These are phyloP conservation scores for Taxidea taxus DNA, from an alignment of 2,113 vertebrate genomes.

Conservation along the genomic window DNA sequence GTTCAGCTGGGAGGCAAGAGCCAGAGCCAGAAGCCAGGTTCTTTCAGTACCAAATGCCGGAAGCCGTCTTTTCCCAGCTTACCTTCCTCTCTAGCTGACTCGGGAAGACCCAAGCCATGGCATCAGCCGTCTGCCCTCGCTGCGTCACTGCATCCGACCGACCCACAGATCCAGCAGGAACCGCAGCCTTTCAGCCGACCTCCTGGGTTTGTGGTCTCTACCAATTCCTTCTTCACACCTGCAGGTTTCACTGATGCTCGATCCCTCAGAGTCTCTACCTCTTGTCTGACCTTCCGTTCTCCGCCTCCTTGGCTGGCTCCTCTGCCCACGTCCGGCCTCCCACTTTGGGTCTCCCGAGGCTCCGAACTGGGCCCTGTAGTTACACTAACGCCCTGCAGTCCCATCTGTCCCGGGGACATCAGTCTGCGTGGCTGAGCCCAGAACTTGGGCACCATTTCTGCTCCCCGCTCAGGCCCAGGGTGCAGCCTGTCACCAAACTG, in stretches of 20 bases:
- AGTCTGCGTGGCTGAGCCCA: not conserved
- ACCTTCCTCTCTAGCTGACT: not conserved
- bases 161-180: not conserved
- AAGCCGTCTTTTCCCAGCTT: not conserved
- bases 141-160: not conserved
- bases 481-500: not conserved
- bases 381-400: not conserved
- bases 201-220: not conserved
- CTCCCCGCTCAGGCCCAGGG: not conserved
- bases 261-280: not conserved
- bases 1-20: rapidly evolving
- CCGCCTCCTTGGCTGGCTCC: not conserved
- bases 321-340: not conserved
- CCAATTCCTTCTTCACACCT: not conserved
- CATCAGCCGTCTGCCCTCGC: not conserved
- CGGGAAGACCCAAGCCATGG: not conserved
- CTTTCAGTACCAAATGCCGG: rapidly evolving
- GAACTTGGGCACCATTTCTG: not conserved
- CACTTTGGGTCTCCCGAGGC: not conserved
- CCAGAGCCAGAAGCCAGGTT: not conserved
- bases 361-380: not conserved
- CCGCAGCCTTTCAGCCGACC: not conserved
- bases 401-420: not conserved
- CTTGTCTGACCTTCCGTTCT: not conserved
- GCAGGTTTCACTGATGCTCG: rapidly evolving